Conservation (phyloP, 2,888 invertebrate genomes). For the Oligia strigilis region DNA sequence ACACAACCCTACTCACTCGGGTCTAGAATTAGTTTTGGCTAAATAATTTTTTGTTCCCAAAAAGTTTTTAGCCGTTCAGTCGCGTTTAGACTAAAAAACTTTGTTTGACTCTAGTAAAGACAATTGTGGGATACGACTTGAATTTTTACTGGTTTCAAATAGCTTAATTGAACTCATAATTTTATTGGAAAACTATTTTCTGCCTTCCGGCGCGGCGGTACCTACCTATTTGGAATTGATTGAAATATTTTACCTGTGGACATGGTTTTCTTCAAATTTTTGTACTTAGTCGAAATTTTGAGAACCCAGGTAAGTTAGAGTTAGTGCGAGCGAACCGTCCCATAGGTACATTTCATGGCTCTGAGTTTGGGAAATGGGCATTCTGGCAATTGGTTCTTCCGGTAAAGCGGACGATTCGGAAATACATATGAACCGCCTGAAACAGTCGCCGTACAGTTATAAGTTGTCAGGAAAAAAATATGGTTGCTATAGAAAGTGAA, state of each 20-base stretch:
- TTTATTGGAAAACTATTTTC: background rate
- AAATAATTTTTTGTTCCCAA: background rate
- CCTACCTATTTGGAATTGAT: background rate
- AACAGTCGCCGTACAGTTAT: background rate
- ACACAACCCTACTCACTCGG: conserved; percentile 23
- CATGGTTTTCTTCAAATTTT: background rate
- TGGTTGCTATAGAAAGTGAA: conserved; percentile 19
- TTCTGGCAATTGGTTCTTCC: conserved; percentile 25
- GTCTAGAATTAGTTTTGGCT: conserved; percentile 1
- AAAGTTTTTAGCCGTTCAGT: background rate
- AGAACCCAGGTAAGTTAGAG: background rate
- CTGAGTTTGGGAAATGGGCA: conserved; percentile 1
- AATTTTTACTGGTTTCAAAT: background rate
- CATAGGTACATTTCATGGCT: conserved; percentile 10
- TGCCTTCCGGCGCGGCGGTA: background rate
- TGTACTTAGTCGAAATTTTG: too few relatives aligned
- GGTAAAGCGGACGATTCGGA: background rate
- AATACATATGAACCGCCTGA: background rate
- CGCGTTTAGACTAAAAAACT: too few relatives aligned
- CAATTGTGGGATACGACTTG: background rate
- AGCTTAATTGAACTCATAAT: too few relatives aligned
- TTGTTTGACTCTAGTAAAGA: too few relatives aligned
- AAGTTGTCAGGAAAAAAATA: background rate
- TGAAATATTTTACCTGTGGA: too few relatives aligned
- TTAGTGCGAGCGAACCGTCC: background rate